These are phyloP conservation scores for Coracias cyanogaster DNA, from an alignment of 2,797 vertebrate genomes.

Conservation along the genomic window DNA sequence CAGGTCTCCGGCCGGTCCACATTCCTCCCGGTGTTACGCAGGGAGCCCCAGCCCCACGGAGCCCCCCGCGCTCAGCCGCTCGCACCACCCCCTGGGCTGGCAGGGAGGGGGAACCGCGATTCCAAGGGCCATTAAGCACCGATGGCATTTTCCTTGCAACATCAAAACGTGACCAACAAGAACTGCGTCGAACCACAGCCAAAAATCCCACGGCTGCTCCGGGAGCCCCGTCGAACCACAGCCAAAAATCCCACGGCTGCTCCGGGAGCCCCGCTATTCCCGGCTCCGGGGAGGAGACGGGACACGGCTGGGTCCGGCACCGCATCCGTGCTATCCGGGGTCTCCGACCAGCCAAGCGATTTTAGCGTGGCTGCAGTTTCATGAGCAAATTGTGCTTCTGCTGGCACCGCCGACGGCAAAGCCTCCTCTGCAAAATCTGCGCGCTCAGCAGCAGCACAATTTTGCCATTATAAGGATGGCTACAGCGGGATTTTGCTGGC, in stretches of 20 bases:
- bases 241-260: neutral
- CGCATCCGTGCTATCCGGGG: accelerated
- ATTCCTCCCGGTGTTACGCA: neutral
- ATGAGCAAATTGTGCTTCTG: slow-evolving; percentile 17
- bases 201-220: neutral
- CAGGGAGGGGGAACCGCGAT: neutral
- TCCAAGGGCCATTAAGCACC: slow-evolving; percentile 64
- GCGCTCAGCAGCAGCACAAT: slow-evolving; percentile 52
- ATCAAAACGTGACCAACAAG: neutral
- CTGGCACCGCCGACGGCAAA: slow-evolving; percentile 2
- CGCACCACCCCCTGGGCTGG: slow-evolving; percentile 5
- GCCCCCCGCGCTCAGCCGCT: neutral
- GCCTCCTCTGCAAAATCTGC: slow-evolving; percentile 40
- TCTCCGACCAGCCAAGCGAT: neutral
- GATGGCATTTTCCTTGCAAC: slow-evolving; percentile 31
- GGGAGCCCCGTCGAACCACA: accelerated
- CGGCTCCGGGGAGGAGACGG: accelerated
- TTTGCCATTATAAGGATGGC: slow-evolving; percentile 56
- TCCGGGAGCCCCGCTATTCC: neutral
- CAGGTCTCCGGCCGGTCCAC: neutral
- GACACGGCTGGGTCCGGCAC: accelerated
- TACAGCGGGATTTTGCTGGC: slow-evolving; percentile 44
- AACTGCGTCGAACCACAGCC: accelerated
- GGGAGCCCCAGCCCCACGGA: neutral
- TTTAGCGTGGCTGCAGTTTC: neutral